Percentiles rank a stretch among this genome's conserved stretches.
Conservation (phyloP, 2,888 invertebrate genomes). For the Notodonta dromedarius region DNA sequence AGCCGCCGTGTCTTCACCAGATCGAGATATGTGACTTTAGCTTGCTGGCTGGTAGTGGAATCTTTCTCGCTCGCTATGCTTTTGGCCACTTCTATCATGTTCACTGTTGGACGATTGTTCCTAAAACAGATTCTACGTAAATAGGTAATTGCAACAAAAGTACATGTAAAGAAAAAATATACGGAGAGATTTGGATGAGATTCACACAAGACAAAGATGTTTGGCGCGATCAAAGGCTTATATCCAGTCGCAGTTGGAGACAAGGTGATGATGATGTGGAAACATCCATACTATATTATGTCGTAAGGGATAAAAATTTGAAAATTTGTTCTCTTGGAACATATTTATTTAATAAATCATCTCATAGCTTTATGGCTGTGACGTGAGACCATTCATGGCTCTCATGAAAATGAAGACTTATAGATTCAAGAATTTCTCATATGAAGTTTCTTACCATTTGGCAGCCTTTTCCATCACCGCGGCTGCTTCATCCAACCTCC, state of each 20-base stretch:
- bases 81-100: conserved; percentile 53
- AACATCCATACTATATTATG: too few relatives aligned
- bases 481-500: conserved; percentile 84
- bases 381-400: too few relatives aligned
- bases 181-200: too few relatives aligned
- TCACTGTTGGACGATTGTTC: conserved; percentile 69
- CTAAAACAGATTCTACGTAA: conserved; percentile 39
- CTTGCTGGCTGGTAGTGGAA: conserved; percentile 22
- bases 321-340: neutral
- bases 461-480: conserved; percentile 85
- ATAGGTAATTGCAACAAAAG: neutral
- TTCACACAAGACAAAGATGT: too few relatives aligned
- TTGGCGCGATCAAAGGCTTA: too few relatives aligned
- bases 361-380: neutral
- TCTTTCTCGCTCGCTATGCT: conserved; percentile 68
- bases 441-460: conserved; percentile 45
- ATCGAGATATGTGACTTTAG: conserved; percentile 82
- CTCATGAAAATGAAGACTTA: too few relatives aligned
- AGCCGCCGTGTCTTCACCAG: conserved; percentile 85
- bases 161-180: too few relatives aligned
- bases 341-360: conserved; percentile 19
- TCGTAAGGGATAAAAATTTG: neutral
- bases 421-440: neutral
- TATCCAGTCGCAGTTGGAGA: too few relatives aligned
- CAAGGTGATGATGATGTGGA: too few relatives aligned